These are phyloP conservation scores for Trypoxylus dichotomus DNA, from an alignment of 1,140 invertebrate genomes.

Conservation along the genomic window DNA sequence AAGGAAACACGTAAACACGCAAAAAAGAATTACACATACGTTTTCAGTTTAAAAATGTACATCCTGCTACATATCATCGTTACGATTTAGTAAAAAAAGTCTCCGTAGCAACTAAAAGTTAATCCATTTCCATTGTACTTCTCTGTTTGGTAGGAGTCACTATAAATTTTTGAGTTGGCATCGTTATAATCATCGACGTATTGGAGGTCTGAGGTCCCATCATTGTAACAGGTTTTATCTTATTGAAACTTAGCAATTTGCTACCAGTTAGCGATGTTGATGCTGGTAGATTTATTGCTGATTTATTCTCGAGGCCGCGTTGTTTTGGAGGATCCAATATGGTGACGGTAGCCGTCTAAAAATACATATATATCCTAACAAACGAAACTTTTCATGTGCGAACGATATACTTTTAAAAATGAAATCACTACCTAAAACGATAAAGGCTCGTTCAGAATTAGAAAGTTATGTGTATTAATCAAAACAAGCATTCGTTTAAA, in stretches of 20 bases:
- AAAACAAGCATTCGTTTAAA: no score
- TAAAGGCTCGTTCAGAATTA: no score
- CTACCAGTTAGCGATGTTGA: neutral
- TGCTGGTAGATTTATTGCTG: neutral
- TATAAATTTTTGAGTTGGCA: neutral
- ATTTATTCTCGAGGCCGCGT: neutral
- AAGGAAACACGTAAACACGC: no score
- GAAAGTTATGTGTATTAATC: no score
- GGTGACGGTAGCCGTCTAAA: neutral
- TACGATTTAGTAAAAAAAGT: no score
- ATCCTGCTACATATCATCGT: neutral
- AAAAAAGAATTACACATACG: no score
- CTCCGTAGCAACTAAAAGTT: neutral
- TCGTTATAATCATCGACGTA: neutral
- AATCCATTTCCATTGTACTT: neutral
- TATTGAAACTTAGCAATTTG: neutral
- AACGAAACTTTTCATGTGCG: neutral
- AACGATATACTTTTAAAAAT: neutral
- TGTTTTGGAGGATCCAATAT: neutral
- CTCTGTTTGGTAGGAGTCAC: neutral
- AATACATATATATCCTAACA: neutral
- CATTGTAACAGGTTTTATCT: neutral
- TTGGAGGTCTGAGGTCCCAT: neutral
- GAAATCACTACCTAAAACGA: neutral
- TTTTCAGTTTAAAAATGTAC: no score